phyloP scores from a whole-genome alignment of 2,888 invertebrate species.

The Temnothorax ravouxi region DNA sequence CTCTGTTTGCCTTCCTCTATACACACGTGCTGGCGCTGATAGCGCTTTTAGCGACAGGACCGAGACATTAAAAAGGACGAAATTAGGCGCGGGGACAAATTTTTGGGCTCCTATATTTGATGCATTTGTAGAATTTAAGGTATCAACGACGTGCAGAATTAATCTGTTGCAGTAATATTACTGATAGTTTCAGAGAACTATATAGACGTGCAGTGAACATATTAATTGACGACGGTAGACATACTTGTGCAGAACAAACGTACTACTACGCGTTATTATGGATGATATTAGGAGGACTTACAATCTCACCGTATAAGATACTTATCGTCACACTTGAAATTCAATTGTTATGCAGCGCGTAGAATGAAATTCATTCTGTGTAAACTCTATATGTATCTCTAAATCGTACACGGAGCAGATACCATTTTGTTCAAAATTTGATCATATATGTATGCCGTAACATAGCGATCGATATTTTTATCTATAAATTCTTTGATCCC shows the following conservation, averaged over 20 bases:
- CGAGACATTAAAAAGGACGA: no score
- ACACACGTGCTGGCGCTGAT: no score
- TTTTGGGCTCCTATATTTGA: neutral
- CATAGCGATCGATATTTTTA: neutral
- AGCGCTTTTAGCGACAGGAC: no score
- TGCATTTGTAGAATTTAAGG: neutral
- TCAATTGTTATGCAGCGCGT: slow-evolving; percentile 3
- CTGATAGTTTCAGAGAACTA: slow-evolving; percentile 7
- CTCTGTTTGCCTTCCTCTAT: no score
- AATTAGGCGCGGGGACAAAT: no score
- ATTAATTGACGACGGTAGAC: slow-evolving; percentile 12
- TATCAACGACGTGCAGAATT: neutral
- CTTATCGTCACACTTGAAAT: slow-evolving; percentile 8
- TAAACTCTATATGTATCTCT: neutral
- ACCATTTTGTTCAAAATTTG: neutral
- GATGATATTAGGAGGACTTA: slow-evolving; percentile 27
- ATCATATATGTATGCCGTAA: neutral
- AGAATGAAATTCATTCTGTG: neutral
- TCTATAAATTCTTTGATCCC: neutral
- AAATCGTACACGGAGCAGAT: neutral
- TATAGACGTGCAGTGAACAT: neutral
- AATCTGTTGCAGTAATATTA: neutral
- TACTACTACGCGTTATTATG: slow-evolving; percentile 14
- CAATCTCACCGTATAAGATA: neutral
- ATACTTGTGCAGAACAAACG: slow-evolving; percentile 4